Base-by-base conservation (phyloP, 2,113 vertebrate species). In the Crotophaga sulcirostris region DNA sequence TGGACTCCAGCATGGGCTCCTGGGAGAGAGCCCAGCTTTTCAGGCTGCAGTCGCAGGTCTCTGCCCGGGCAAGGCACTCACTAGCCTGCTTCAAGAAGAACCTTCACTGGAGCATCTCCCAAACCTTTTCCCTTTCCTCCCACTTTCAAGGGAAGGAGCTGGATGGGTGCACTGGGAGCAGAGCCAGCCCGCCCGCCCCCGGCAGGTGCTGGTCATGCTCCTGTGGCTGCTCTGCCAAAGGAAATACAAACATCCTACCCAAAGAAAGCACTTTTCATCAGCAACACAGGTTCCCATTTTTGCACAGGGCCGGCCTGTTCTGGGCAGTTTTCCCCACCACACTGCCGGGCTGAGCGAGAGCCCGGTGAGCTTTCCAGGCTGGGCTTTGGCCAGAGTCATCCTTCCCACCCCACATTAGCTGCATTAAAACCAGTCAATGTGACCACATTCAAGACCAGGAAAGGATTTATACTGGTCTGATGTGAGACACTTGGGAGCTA, bases 251-350 rank as follows among this genome's bases (percentile, higher is more conserved):
- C 96, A 89, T 96, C 91, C 91, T 58, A 69, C 87, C 84, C 82
- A 91, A 91, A 96, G 94, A 97, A 96, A 94, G 96, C 87, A 93
- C 93, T 95, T 94, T 96, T 97, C 96, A 91, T 91, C 63, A 3
- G 78, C 81, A 73, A 16, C 88, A 95, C 96, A 92, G 91, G 94
- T 83, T 88, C 96, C 88, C 92, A 36, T 92, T 94, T 90, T 85
- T 92, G 88, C 95, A 74, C 79, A 66, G 88, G 90, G 78, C 78
- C 4, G 13, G 31, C 26, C 88, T 63, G 87, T 90, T 87, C 96
- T 31, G 58, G 84, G 92, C 94, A 96, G 70, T 67, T 87, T 63
- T 94, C 95, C 95, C 87, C 88, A 55, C 33, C 34, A 0, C 84
- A 2, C 31, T 2, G 4, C 81, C 0, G 5, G 49, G 63, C 63